Evolutionary conservation across 2,888 invertebrate genomes (phyloP), one percentile per base, ranked within the genome.

Genomic region (Drosophila emarginata): DNA sequence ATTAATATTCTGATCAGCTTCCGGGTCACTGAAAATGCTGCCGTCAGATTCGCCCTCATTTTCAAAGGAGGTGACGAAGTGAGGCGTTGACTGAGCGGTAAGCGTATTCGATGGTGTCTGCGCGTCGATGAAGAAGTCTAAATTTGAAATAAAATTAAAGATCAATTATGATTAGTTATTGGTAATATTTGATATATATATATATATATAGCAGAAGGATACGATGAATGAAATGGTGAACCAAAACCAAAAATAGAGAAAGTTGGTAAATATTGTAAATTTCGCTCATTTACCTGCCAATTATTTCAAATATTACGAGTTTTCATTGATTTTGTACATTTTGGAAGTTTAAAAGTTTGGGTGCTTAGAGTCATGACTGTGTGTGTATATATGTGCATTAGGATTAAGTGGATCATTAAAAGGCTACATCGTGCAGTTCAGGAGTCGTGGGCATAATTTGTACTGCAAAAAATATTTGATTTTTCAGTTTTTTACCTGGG

Each of bases 41-140:
- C 77, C 61, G n/a, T 89, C 89, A 61, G 77, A 73, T 58, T 81
- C 85, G 67, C 78, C 64, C 45, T 88, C 81, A 15, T 76, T 73
- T 32, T 73, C 76, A 6, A 70, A 53, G 53, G 69, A 68, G 37
- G 74, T 21, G 12, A 36, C 57, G 39, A 74, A 87, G 15, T 45
- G 67, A 23, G 74, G 61, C 53, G 67, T 57, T n/a, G 62, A 26
- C 21, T 61, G 64, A 36, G 50, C 53, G 52, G 54, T 61, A 62
- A 58, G 56, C 70, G 26, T 59, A 52, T 9, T 65, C 45, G 40
- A 61, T 63, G 87, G 72, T 40, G 90, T 79, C 63, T 91, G 90
- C 51, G 87, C 84, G 63, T 91, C 90, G 71, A 91, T 90, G 71
- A 91, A 91, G 71, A 90, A 91, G 75, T 89, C 91, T 91, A 60